These are phyloP conservation scores for Abrostola tripartita DNA, from an alignment of 2,888 invertebrate genomes.

Conservation along the genomic window DNA sequence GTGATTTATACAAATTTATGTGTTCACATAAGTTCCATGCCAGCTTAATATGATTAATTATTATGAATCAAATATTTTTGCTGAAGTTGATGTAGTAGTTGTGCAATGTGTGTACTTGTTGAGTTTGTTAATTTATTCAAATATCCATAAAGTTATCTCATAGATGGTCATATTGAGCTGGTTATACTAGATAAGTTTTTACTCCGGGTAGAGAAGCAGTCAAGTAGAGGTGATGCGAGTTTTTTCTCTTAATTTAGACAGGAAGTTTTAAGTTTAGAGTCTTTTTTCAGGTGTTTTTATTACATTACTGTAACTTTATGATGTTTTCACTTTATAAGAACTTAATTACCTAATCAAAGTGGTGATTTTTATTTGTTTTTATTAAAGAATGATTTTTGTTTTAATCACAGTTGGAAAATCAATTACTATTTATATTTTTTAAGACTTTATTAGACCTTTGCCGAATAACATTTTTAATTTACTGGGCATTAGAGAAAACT, in stretches of 20 bases:
- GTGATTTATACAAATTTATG: slow-evolving; percentile 46
- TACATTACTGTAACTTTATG: slow-evolving; percentile 65
- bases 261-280: slow-evolving; percentile 68
- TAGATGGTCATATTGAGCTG: slow-evolving; percentile 54
- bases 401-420: slow-evolving; percentile 74
- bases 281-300: slow-evolving; percentile 70
- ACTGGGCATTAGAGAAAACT: slow-evolving; percentile 62
- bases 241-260: slow-evolving; percentile 59
- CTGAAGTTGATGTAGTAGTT: slow-evolving; percentile 29
- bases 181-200: slow-evolving; percentile 36
- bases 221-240: slow-evolving; percentile 47
- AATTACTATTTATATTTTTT: slow-evolving; percentile 75
- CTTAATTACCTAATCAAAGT: slow-evolving; percentile 73
- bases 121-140: slow-evolving; percentile 48
- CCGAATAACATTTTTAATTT: slow-evolving; percentile 64
- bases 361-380: slow-evolving; percentile 74
- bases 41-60: slow-evolving; percentile 51
- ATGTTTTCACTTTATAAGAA: slow-evolving; percentile 72
- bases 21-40: slow-evolving; percentile 41
- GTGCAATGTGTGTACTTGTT: slow-evolving; percentile 44
- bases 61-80: slow-evolving; percentile 34
- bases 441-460: slow-evolving; percentile 66
- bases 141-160: slow-evolving; percentile 27
- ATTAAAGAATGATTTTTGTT: slow-evolving; percentile 75
- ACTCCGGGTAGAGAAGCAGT: slow-evolving; percentile 37